Evolutionary conservation across 2,797 vertebrate species (phyloP), one percentile per base, ranked within the genome.

Genomic region (Peromyscus eremicus): DNA sequence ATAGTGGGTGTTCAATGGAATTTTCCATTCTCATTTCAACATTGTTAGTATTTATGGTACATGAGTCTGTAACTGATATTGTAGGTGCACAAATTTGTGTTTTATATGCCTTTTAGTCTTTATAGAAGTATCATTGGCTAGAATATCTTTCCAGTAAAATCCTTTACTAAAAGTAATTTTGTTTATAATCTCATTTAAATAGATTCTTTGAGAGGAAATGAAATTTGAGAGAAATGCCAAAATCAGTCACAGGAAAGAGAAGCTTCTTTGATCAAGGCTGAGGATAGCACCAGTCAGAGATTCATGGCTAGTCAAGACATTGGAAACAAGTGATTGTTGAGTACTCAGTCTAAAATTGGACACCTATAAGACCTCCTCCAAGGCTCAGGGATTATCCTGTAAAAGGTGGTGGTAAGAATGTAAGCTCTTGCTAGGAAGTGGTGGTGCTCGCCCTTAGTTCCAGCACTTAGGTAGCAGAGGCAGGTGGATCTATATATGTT

Each of bases 131-230:
- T 29, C 70, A 77, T n/a, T 94, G 84, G 76, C 27, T 34, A 49
- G 70, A 80, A 83, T 83, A 21, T 2, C 34, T 91, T 79, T 97
- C 60, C 8, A 10, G 43, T 91, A 95, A 97, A 97, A 76, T 0
- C 3, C 43, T 94, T 91, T 34, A 14, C 46, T 92, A 62, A 34
- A 89, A 29, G 60, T 32, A 0, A 40, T 86, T 92, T n/a, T 76
- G n/a, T 62, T 83, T 91, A 60, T 5, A 49, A 93, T 96, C 43
- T 94, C 46, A 60, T 92, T 94, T 92, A 95, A 85, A 66, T 84
- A 19, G 23, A 96, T 95, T 96, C 82, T 64, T 12, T 83, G 19
- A 19, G 9, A 25, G 13, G 0, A 5, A 14, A 37, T 8, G 32
- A 64, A 83, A 27, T 10, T 83, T 55, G 4, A 89, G 89, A 95